phyloP scores from a whole-genome alignment of 2,113 vertebrate species.

The Physeter macrocephalus region DNA sequence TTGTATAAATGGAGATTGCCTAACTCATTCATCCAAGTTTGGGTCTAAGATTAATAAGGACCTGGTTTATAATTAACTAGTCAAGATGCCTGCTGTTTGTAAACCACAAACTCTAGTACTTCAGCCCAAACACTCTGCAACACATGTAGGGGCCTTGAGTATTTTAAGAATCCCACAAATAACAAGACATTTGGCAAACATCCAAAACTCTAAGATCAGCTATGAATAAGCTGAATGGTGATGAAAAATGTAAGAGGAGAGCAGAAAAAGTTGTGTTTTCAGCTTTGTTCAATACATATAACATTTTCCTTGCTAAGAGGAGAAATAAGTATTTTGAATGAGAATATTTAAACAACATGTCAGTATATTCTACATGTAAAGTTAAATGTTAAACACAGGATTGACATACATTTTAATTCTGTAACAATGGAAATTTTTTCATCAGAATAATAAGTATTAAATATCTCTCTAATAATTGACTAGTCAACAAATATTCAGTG shows the following conservation, averaged over 20 bases:
- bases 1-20: not conserved
- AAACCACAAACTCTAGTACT: not conserved
- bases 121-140: not conserved
- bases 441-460: not conserved
- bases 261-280: not conserved
- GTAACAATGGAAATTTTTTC: not conserved
- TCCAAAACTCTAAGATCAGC: not conserved
- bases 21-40: not conserved
- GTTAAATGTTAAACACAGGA: not conserved
- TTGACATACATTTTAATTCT: not conserved
- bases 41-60: not conserved
- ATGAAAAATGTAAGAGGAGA: not conserved
- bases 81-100: not conserved
- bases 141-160: not conserved
- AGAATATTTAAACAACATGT: not conserved
- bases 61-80: not conserved
- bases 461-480: not conserved
- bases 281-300: not conserved
- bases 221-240: not conserved
- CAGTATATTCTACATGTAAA: not conserved
- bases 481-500: not conserved
- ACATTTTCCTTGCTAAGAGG: not conserved
- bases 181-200: not conserved
- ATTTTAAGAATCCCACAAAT: not conserved
- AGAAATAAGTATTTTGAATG: not conserved